Evolutionary conservation across 1,140 invertebrate genomes (phyloP).

Genomic region (Tetraneura akinire): DNA sequence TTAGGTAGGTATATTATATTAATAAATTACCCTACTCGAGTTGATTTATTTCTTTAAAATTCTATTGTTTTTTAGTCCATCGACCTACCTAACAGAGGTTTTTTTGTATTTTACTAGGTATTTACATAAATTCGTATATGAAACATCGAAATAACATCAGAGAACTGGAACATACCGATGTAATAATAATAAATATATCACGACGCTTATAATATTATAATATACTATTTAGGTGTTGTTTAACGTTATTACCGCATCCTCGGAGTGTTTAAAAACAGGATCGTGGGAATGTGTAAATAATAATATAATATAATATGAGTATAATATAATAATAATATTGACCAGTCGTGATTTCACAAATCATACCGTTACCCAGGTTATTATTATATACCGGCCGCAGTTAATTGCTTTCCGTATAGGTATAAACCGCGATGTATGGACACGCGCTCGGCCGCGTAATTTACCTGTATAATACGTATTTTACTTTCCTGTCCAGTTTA

Average conservation of each 20-base stretch:
- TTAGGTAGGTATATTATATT: no score
- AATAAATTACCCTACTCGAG: no score
- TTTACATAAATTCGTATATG: no score
- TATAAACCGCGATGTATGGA: no score
- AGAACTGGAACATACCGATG: no score
- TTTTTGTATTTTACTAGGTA: no score
- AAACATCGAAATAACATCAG: neutral
- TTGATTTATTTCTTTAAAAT: no score
- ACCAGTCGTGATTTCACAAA: conserved; percentile 38
- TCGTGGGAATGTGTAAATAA: conserved; percentile 33
- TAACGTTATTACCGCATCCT: neutral
- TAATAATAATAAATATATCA: no score
- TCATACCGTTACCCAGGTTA: neutral
- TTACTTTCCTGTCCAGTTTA: neutral
- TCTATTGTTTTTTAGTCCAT: no score
- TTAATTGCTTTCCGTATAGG: conserved; percentile 21
- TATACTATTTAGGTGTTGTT: neutral
- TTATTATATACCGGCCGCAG: neutral
- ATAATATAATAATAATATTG: conserved; percentile 43
- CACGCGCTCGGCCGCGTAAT: neutral
- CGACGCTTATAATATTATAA: neutral
- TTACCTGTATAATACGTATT: neutral
- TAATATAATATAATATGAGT: neutral
- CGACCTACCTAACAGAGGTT: no score
- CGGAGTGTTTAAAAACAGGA: conserved; percentile 25